A percentile compares a stretch with the other conserved stretches of the same genome.
These are phyloP conservation scores for Zaprionus tsacasi DNA, from an alignment of 1,140 invertebrate genomes.

Conservation along the genomic window DNA sequence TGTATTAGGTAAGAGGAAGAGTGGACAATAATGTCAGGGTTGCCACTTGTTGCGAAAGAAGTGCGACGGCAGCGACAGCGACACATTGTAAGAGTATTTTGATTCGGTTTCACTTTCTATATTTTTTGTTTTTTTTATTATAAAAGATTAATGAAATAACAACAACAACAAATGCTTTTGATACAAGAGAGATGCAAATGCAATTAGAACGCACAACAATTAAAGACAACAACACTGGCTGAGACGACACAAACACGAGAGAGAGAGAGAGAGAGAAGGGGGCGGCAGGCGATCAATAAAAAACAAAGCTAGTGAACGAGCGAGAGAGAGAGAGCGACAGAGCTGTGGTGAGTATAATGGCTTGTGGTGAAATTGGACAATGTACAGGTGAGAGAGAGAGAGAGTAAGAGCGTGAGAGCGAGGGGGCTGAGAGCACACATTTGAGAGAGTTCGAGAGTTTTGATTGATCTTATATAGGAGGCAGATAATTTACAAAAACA, in stretches of 20 bases:
- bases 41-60: slow-evolving; percentile 55
- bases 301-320: slow-evolving; percentile 5
- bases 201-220: slow-evolving; percentile 71
- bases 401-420: background rate
- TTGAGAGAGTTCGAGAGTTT: slow-evolving; percentile 3
- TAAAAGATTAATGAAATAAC: slow-evolving; percentile 55
- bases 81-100: slow-evolving; percentile 40
- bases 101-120: slow-evolving; percentile 4
- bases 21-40: slow-evolving; percentile 58
- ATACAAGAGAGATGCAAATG: slow-evolving; percentile 52
- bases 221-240: slow-evolving; percentile 69
- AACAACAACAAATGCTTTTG: slow-evolving; percentile 74
- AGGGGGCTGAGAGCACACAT: slow-evolving; percentile 9
- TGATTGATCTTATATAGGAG: slow-evolving; percentile 53
- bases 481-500: slow-evolving; percentile 83
- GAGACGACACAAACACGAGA: slow-evolving; percentile 45
- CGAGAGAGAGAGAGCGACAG: slow-evolving; percentile 6
- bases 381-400: slow-evolving; percentile 11
- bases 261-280: slow-evolving; percentile 9
- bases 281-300: slow-evolving; percentile 23
- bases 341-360: slow-evolving; percentile 18
- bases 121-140: slow-evolving; percentile 18
- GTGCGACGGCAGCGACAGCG: slow-evolving; percentile 70
- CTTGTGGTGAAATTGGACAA: background rate
- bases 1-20: slow-evolving; percentile 33